phyloP scores from a whole-genome alignment of 2,113 vertebrate species.

The Seriola dumerili region DNA sequence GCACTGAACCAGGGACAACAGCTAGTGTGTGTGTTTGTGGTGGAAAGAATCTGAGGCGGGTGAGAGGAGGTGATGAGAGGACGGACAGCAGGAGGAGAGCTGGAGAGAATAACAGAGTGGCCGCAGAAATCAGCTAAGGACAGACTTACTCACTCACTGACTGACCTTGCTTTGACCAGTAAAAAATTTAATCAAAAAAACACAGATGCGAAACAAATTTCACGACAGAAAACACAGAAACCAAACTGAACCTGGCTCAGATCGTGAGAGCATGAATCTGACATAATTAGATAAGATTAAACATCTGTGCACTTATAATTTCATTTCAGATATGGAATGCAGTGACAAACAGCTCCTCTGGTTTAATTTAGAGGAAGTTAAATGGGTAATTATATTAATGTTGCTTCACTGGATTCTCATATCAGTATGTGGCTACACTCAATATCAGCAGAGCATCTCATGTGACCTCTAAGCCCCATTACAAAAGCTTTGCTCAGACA shows the following conservation, averaged over 20 bases:
- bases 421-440: neutral
- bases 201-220: neutral
- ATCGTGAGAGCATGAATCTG: constrained; percentile 3
- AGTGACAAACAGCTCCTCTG: constrained; percentile 2
- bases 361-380: neutral
- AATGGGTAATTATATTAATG: constrained; percentile 6
- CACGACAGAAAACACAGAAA: neutral
- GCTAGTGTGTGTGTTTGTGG: constrained; percentile 25
- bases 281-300: neutral
- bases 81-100: constrained; percentile 5
- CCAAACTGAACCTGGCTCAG: neutral
- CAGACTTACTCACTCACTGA: neutral
- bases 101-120: constrained; percentile 8
- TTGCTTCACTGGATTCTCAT: neutral
- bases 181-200: constrained; percentile 9
- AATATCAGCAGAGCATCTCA: neutral
- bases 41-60: constrained; percentile 64
- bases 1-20: constrained; percentile 50
- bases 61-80: constrained; percentile 38
- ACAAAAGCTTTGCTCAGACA: constrained; percentile 1
- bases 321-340: neutral
- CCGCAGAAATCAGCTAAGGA: neutral
- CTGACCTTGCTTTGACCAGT: constrained; percentile 24
- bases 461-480: constrained; percentile 16
- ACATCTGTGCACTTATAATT: constrained; percentile 8